These are phyloP conservation scores for Chaetodon auriga DNA, from an alignment of 2,113 vertebrate genomes.

Conservation along the genomic window DNA sequence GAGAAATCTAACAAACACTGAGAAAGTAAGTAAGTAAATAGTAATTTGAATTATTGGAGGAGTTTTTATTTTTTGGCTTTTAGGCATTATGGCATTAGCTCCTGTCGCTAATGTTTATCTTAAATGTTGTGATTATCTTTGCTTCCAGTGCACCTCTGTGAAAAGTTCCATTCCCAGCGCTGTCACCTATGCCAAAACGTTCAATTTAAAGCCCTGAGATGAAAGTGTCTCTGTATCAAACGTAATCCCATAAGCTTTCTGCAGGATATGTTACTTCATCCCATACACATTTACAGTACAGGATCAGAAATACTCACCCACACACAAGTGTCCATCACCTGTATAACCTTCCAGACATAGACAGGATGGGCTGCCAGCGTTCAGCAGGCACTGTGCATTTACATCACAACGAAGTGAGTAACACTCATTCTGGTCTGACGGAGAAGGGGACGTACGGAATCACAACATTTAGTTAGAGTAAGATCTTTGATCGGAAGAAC, in stretches of 20 bases:
- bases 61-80: background rate
- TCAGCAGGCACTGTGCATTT: conserved; percentile 84
- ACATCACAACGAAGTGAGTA: conserved; percentile 80
- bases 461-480: background rate
- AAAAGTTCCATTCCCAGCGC: background rate
- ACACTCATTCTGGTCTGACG: conserved; percentile 88
- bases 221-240: conserved; percentile 5
- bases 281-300: background rate
- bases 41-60: background rate
- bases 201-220: conserved; percentile 3
- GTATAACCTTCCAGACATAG: conserved; percentile 88
- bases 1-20: conserved; percentile 66
- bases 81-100: background rate
- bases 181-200: background rate
- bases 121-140: background rate
- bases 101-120: background rate
- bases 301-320: conserved; percentile 82
- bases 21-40: conserved; percentile 71
- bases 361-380: conserved; percentile 82
- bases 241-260: conserved; percentile 30
- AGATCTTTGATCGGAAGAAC: background rate
- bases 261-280: background rate
- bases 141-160: conserved; percentile 7
- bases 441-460: conserved; percentile 32
- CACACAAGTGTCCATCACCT: conserved; percentile 86